Evolutionary conservation across 2,888 invertebrate species (phyloP).

Genomic region (Plebejus melissa): DNA sequence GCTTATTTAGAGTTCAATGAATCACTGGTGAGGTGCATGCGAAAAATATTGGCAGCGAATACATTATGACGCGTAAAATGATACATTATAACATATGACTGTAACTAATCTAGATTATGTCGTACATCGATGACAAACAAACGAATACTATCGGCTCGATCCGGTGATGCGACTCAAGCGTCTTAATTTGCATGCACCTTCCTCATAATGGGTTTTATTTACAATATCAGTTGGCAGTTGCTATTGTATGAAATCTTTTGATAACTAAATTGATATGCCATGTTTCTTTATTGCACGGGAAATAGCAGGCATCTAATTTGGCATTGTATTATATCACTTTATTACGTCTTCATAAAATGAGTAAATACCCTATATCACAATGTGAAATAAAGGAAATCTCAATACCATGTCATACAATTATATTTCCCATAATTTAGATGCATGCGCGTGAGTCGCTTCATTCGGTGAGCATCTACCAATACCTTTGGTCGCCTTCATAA

Average conservation of each 20-base stretch:
- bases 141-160: slow-evolving; percentile 2
- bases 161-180: slow-evolving; percentile 1
- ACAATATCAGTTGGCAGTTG: too few species aligned
- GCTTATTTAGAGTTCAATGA: slow-evolving; percentile 48
- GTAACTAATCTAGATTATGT: slow-evolving; percentile 14
- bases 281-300: too few species aligned
- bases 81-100: slow-evolving; percentile 19
- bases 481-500: slow-evolving; percentile 67
- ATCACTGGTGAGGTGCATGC: slow-evolving; percentile 43
- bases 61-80: slow-evolving; percentile 27
- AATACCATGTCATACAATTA: background rate
- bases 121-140: slow-evolving; percentile 20
- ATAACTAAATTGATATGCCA: too few species aligned
- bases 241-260: too few species aligned
- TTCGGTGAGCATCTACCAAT: slow-evolving; percentile 35
- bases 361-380: too few species aligned
- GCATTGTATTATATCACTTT: too few species aligned
- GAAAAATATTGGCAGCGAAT: slow-evolving; percentile 29
- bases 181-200: background rate
- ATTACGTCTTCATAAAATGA: too few species aligned
- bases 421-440: background rate
- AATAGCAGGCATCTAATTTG: too few species aligned
- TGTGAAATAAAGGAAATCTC: background rate
- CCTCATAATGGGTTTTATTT: too few species aligned
- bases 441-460: background rate